phyloP scores from a whole-genome alignment of 2,113 vertebrate genomes.

The Neoarius graeffei region DNA sequence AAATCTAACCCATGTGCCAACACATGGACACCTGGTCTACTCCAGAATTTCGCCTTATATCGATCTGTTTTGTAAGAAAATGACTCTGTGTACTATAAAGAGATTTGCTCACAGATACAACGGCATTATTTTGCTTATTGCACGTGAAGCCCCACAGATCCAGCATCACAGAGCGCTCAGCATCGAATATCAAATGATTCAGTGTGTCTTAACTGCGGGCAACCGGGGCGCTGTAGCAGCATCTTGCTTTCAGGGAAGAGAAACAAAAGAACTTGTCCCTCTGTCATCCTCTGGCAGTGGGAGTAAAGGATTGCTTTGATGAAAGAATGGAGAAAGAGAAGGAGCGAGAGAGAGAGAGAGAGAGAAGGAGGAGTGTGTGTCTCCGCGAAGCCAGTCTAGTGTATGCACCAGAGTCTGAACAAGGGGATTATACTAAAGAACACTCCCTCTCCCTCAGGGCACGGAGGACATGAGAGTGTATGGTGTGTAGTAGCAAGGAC shows the following conservation, averaged over 20 bases:
- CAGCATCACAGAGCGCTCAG: neutral
- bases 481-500: constrained; percentile 36
- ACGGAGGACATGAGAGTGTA: constrained; percentile 68
- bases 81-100: neutral
- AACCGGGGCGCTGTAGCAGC: constrained; percentile 17
- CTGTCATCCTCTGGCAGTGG: constrained; percentile 51
- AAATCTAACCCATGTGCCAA: neutral
- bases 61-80: neutral
- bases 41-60: neutral
- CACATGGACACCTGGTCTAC: neutral
- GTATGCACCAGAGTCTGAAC: constrained; percentile 71
- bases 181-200: constrained; percentile 38
- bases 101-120: neutral
- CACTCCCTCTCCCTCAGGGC: constrained; percentile 64
- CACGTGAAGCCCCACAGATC: neutral
- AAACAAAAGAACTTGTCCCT: constrained; percentile 54
- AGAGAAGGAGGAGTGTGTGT: constrained; percentile 34
- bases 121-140: constrained; percentile 17
- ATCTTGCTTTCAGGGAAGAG: constrained; percentile 41
- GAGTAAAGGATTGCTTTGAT: constrained; percentile 49
- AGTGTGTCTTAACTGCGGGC: constrained; percentile 31
- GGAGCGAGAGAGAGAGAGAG: constrained; percentile 15
- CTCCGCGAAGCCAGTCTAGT: constrained; percentile 55
- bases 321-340: constrained; percentile 41
- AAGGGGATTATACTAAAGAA: constrained; percentile 74